A percentile compares a stretch with the other conserved stretches of the same genome.
Evolutionary conservation across 2,797 vertebrate genomes (phyloP).

Genomic region (Heteromormyrus szaboi): DNA sequence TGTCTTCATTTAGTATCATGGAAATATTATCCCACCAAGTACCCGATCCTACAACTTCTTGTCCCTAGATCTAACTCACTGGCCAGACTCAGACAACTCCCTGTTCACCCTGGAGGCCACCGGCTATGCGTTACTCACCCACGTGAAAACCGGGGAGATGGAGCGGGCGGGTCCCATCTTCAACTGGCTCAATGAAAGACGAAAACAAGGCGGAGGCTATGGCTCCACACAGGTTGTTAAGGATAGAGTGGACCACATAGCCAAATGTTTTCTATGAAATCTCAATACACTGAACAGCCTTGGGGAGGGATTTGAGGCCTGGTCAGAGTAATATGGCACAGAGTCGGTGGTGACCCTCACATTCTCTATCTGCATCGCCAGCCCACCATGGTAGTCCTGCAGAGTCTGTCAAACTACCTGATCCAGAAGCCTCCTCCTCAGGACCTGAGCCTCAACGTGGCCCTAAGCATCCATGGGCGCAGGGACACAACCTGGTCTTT

Average conservation of each 20-base stretch:
- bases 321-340: not conserved
- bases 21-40: not conserved
- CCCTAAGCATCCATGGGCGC: slow-evolving; percentile 54
- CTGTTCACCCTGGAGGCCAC: slow-evolving; percentile 62
- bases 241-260: not conserved
- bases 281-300: not conserved
- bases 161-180: slow-evolving; percentile 47
- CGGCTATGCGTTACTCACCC: slow-evolving; percentile 62
- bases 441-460: slow-evolving; percentile 50
- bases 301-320: not conserved
- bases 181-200: slow-evolving; percentile 59
- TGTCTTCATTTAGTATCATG: not conserved
- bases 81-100: slow-evolving; percentile 49
- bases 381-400: slow-evolving; percentile 69
- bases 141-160: slow-evolving; percentile 49
- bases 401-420: slow-evolving; percentile 62
- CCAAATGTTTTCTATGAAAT: not conserved
- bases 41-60: not conserved
- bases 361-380: slow-evolving; percentile 24
- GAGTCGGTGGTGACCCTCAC: not conserved
- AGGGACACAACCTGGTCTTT: slow-evolving; percentile 50
- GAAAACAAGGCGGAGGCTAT: slow-evolving; percentile 54
- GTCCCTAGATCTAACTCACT: slow-evolving; percentile 47
- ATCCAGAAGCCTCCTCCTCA: slow-evolving; percentile 40
- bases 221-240: slow-evolving; percentile 62